phyloP scores from a whole-genome alignment of 2,888 invertebrate species.

The Drosophila anomelani region DNA sequence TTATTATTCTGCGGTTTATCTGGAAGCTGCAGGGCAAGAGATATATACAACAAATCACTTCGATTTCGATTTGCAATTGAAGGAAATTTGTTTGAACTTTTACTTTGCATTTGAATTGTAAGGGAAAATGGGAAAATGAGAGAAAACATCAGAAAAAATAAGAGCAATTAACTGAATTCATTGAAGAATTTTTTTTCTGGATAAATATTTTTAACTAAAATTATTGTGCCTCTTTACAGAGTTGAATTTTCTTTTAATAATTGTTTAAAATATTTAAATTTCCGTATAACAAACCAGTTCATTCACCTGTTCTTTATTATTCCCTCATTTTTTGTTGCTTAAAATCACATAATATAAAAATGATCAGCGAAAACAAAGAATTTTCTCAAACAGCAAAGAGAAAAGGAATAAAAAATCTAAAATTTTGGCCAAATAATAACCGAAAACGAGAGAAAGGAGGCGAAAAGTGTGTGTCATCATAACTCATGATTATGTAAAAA shows the following conservation, averaged over 20 bases:
- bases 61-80: conserved; percentile 23
- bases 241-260: too few species aligned
- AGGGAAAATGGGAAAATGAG: background rate
- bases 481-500: conserved; percentile 79
- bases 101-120: background rate
- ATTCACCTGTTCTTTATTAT: conserved; percentile 21
- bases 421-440: conserved; percentile 14
- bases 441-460: conserved; percentile 18
- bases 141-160: background rate
- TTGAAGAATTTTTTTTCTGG: too few species aligned
- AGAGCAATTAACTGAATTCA: too few species aligned
- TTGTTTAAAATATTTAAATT: too few species aligned
- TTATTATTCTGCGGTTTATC: conserved; percentile 56
- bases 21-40: background rate
- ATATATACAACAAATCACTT: background rate
- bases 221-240: too few species aligned
- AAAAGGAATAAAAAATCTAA: background rate
- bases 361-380: conserved; percentile 33
- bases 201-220: too few species aligned
- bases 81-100: conserved; percentile 1
- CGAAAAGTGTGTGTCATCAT: conserved; percentile 65
- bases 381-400: conserved; percentile 9
- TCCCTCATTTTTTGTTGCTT: background rate
- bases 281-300: background rate
- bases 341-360: conserved; percentile 40